These are phyloP conservation scores for Tyrophagus putrescentiae DNA, from an alignment of 1,140 invertebrate species.

Conservation along the genomic window DNA sequence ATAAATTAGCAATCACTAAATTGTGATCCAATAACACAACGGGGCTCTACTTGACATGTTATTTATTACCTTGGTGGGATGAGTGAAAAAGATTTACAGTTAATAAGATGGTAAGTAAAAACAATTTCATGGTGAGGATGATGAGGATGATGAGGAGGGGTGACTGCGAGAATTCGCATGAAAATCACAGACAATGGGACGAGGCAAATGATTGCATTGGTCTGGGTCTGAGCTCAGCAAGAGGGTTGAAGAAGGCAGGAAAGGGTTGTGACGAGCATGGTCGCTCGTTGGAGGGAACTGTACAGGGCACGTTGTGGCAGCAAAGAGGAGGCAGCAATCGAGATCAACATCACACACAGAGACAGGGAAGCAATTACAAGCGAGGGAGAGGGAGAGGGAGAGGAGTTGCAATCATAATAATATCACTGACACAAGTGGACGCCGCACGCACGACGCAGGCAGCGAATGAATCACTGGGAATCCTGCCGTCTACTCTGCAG, in stretches of 20 bases:
- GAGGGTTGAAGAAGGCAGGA: neutral
- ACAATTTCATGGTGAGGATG: conserved; percentile 6
- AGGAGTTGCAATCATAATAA: no score
- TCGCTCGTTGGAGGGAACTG: no score
- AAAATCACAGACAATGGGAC: conserved; percentile 4
- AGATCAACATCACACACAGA: neutral
- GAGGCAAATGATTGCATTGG: neutral
- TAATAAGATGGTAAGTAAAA: neutral
- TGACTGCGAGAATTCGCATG: no score
- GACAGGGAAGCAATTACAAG: no score
- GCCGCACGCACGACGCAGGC: neutral
- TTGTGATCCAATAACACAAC: no score
- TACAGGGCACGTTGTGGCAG: no score
- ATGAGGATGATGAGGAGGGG: no score
- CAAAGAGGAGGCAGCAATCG: conserved; percentile 1
- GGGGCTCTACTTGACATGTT: neutral
- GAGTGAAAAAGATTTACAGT: neutral
- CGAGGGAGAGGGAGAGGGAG: no score
- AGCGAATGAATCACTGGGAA: conserved; percentile 7
- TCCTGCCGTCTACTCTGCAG: no score
- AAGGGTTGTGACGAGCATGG: neutral
- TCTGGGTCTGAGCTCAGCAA: no score
- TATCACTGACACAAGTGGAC: neutral
- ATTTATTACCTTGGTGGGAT: conserved; percentile 1
- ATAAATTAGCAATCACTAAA: no score